Conservation (phyloP, 2,113 vertebrate genomes). For the Lophura nycthemera region DNA sequence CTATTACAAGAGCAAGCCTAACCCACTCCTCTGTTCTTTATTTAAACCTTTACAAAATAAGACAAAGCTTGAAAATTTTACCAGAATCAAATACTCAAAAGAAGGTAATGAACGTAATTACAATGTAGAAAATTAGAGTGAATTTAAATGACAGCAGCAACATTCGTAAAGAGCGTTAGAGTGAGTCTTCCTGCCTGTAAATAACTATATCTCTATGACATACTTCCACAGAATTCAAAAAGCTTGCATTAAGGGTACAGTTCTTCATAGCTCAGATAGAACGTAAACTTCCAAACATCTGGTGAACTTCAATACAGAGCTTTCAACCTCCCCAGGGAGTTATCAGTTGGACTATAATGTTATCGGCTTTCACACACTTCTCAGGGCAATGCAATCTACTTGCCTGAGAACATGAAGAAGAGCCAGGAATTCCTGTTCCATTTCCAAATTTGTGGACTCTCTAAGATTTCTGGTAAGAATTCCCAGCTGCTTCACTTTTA, state of each 20-base stretch:
- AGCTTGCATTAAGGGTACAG: background rate
- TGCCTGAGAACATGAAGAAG: conserved; percentile 42
- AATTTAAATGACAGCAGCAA: background rate
- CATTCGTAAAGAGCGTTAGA: background rate
- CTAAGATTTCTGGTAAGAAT: conserved; percentile 40
- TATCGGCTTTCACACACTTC: conserved; percentile 56
- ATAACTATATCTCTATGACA: background rate
- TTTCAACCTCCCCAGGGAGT: conserved; percentile 33
- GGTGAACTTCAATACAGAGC: conserved; percentile 48
- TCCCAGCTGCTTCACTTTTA: conserved; percentile 31
- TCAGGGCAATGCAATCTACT: conserved; percentile 29
- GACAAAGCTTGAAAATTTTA: conserved; percentile 17
- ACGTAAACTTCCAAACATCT: conserved; percentile 55
- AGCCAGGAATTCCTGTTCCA: conserved; percentile 55
- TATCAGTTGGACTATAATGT: conserved; percentile 51
- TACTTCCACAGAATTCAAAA: background rate
- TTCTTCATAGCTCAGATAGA: conserved; percentile 24
- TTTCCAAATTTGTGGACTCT: conserved; percentile 46
- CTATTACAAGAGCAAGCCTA: background rate
- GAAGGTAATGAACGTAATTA: background rate
- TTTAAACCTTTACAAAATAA: conserved; percentile 2
- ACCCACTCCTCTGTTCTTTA: background rate
- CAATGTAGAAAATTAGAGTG: background rate
- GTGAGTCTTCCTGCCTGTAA: background rate
- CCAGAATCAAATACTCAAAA: background rate